Base-by-base conservation (phyloP, 2,797 vertebrate genomes). In the Alosa sapidissima region DNA sequence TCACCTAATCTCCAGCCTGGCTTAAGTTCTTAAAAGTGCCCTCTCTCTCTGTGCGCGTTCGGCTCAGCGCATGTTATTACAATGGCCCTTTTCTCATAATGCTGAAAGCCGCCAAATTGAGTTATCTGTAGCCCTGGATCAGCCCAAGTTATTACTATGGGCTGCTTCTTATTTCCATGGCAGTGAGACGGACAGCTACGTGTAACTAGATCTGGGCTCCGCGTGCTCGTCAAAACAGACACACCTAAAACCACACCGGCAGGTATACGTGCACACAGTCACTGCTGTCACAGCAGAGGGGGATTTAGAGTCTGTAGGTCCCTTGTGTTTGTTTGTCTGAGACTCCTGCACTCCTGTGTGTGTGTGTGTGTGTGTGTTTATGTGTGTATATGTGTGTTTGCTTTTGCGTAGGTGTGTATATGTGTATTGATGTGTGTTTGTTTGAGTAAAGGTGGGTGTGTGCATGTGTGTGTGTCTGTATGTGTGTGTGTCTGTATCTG, bases 11-110 rank as follows among this genome's bases (percentile, higher is more conserved):
- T 60, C 58, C 9, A 10, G 58, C 58, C n/a, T 62, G 58, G 58
- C 58, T 62, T 62, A 62, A 62, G n/a, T 24, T 62, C 58, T 62
- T 62, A 24, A 62, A 62, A 62, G 58, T n/a, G 58, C 58, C n/a
- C 8, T 62, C 58, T 62, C 6, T 10, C 6, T 62, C 21, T n/a
- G 21, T 62, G n/a, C n/a, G 58, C n/a, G 7, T 1, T 51, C 0
- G 49, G n/a, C 58, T 62, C 7, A 10, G 13, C 6, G 7, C 21
- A 10, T 62, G 58, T 9, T 62, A 62, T 62, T 62, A 5, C 58
- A 62, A 9, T 24, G n/a, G 6, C 6, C 21, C n/a, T 24, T 1
- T 24, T 7, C 58, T 62, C n/a, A 62, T 62, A 24, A 24, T n/a
- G 58, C 58, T 24, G 58, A 62, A 21, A 24, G 8, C 58, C 58